Evolutionary conservation across 2,113 vertebrate genomes (phyloP).

Genomic region (Gasterosteus nipponicus): DNA sequence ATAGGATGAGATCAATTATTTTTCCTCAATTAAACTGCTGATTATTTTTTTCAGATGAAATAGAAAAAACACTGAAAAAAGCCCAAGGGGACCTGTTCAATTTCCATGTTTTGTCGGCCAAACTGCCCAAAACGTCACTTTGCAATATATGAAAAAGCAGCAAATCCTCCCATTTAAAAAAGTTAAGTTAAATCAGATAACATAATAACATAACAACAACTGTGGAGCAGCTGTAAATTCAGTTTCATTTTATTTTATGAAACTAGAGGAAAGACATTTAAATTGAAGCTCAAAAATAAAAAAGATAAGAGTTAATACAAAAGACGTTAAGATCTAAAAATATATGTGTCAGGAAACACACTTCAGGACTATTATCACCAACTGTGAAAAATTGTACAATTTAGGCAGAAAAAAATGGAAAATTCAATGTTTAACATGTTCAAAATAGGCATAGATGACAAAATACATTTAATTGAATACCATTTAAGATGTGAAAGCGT

Average conservation of each 20-base stretch:
- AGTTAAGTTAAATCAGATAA: too few relatives aligned
- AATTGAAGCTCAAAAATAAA: neutral
- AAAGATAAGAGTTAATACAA: too few relatives aligned
- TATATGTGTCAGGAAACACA: too few relatives aligned
- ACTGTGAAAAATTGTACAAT: neutral
- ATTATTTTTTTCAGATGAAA: neutral
- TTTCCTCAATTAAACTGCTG: neutral
- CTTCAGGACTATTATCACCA: too few relatives aligned
- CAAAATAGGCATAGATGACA: neutral
- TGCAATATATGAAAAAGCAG: neutral
- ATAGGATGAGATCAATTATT: too few relatives aligned
- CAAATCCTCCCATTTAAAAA: too few relatives aligned
- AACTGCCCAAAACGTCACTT: neutral
- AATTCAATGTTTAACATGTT: neutral
- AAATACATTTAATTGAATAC: neutral
- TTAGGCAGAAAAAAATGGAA: neutral
- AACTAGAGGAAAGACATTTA: neutral
- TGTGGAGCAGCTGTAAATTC: neutral
- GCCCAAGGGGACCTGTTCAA: neutral
- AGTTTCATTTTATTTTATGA: neutral
- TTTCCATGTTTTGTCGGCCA: neutral
- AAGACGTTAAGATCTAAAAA: too few relatives aligned
- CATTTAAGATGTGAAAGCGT: neutral
- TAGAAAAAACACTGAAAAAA: neutral
- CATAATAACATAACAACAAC: too few relatives aligned